Conservation (phyloP, 2,888 invertebrate species). For the Melikaiella ostensackeni region DNA sequence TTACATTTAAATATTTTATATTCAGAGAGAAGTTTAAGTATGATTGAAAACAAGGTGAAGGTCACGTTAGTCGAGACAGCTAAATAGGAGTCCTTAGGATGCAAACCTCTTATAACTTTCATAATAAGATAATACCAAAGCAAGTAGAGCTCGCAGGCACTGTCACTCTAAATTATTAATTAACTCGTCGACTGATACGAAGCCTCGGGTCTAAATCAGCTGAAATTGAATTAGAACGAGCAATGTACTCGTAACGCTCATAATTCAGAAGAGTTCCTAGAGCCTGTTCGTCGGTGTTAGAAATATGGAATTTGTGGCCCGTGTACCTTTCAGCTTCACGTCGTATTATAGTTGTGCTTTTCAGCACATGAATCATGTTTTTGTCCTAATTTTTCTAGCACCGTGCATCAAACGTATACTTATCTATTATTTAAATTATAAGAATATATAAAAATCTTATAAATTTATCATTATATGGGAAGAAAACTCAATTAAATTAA, state of each 20-base stretch:
- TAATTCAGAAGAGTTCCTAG: constrained; percentile 53
- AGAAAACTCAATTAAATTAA: too few species aligned
- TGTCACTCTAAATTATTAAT: constrained; percentile 57
- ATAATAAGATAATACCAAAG: neutral
- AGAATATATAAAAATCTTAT: too few species aligned
- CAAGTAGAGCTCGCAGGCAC: constrained; percentile 23
- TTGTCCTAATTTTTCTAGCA: neutral
- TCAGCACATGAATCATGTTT: neutral
- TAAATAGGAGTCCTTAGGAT: neutral
- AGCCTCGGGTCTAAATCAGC: constrained; percentile 52
- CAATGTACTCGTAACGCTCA: constrained; percentile 52
- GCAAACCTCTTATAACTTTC: neutral
- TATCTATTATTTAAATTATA: constrained; percentile 3
- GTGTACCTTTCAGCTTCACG: neutral
- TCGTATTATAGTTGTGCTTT: neutral
- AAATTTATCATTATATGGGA: too few species aligned
- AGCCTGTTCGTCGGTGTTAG: constrained; percentile 47
- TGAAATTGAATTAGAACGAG: constrained; percentile 54
- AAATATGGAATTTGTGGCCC: constrained; percentile 42
- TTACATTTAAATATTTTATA: neutral
- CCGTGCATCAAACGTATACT: neutral
- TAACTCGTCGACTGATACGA: constrained; percentile 49
- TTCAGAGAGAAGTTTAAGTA: neutral
- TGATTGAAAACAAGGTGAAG: neutral
- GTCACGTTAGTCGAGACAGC: neutral